phyloP scores from a whole-genome alignment of 2,797 vertebrate species.

The Rallus crepitans region DNA sequence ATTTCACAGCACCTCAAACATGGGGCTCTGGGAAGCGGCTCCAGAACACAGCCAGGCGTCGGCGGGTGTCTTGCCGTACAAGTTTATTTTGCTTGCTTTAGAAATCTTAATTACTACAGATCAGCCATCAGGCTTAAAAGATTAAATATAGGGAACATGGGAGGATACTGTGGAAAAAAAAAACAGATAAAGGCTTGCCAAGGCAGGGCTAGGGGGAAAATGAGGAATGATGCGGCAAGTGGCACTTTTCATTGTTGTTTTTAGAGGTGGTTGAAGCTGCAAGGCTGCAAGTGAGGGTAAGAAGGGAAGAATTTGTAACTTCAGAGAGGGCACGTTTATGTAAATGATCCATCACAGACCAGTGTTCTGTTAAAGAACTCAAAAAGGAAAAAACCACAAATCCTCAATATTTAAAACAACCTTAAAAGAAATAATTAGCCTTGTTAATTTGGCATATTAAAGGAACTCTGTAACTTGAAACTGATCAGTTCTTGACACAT shows the following conservation, averaged over 20 bases:
- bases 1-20: background rate
- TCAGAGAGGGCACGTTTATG: background rate
- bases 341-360: background rate
- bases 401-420: background rate
- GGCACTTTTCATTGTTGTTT: background rate
- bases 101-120: background rate
- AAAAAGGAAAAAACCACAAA: background rate
- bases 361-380: background rate
- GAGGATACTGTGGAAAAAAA: background rate
- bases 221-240: background rate
- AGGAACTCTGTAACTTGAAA: background rate
- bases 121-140: background rate
- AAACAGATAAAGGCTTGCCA: background rate
- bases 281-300: background rate
- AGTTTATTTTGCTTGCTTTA: background rate
- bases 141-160: background rate
- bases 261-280: background rate
- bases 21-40: background rate
- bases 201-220: background rate
- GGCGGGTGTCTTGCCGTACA: background rate
- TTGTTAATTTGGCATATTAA: background rate
- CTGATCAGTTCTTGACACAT: background rate
- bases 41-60: background rate
- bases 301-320: background rate
- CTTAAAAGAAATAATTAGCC: conserved; percentile 7